Evolutionary conservation across 2,113 vertebrate genomes (phyloP), one percentile per base, ranked within the genome.

Genomic region (Phyllopteryx taeniolatus): DNA sequence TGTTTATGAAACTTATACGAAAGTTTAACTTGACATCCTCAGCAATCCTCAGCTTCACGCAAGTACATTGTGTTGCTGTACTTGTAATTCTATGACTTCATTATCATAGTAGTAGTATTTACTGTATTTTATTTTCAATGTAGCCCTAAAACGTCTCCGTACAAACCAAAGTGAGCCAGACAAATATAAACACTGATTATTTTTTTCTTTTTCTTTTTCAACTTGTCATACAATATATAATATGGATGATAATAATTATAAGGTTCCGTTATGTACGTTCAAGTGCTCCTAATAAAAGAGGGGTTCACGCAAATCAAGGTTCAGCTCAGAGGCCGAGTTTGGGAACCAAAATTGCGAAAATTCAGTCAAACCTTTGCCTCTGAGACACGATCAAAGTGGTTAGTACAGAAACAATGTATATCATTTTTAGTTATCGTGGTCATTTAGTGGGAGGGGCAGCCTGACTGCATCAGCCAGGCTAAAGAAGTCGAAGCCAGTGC

Each of bases 271-370:
- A 89, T 68, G 81, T 87, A 88, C 17, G 83, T 88, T 92, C 90
- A 94, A 93, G 93, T 94, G 92, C 92, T 92, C 90, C 85, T 89
- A 87, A 90, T 85, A 85, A 85, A 74, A 80, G 86, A 78, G 57
- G 81, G 85, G 88, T 90, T 91, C 88, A 89, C 79, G 85, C 88
- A 77, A 90, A 86, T 88, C 88, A 90, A 89, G 85, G 86, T 91
- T 90, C 88, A 86, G 84, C 86, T 86, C 86, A 88, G 79, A 88
- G 87, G 84, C 71, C 71, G 75, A 81, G 81, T 85, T 78, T 59
- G 67, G 79, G 76, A 83, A 70, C 71, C 84, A 78, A 78, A 75
- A 78, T 89, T 84, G 83, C 69, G 79, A 79, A 79, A 87, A 85
- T 91, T 92, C 90, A 92, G 91, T 91, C 91, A 86, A 83, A 75